Conservation (phyloP, 53 echinoderm and acorn worm species). For the Echinometra lucunter region DNA sequence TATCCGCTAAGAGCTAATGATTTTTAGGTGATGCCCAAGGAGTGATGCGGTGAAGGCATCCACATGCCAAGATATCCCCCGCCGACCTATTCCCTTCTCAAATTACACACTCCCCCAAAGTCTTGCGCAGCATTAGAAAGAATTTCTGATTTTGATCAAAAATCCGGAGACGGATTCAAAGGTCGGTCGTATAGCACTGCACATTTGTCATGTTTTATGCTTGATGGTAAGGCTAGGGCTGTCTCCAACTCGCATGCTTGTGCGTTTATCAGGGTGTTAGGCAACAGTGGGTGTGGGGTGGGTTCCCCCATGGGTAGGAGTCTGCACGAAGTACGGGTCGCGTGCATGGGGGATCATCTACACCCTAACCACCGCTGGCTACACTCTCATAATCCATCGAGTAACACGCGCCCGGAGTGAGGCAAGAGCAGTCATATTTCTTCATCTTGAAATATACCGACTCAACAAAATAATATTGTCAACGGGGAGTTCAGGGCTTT, state of each 20-base stretch:
- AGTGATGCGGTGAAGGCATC: constrained; percentile 49
- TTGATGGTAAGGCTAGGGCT: not conserved
- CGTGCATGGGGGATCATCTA: constrained; percentile 28
- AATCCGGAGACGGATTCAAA: constrained; percentile 17
- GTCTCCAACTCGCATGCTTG: constrained; percentile 12
- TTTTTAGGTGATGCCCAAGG: not conserved
- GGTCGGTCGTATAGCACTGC: not conserved
- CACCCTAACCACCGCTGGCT: constrained; percentile 18
- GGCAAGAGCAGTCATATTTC: constrained; percentile 32
- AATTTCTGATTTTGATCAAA: constrained; percentile 52
- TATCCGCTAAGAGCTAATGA: not conserved
- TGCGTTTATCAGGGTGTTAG: constrained; percentile 41
- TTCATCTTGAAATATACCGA: constrained; percentile 14
- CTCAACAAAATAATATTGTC: constrained; percentile 34
- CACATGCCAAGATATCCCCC: constrained; percentile 49
- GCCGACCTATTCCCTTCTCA: constrained; percentile 31
- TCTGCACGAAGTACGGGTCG: constrained; percentile 40
- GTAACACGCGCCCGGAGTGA: constrained; percentile 49
- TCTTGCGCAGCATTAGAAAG: constrained; percentile 10
- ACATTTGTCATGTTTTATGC: constrained; percentile 15
- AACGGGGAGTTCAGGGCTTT: not conserved
- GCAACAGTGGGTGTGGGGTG: not conserved
- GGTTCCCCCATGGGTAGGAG: not conserved
- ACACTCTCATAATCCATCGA: not conserved
- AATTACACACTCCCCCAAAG: not conserved